phyloP scores from a whole-genome alignment of 2,797 vertebrate genomes.

The Phrynocephalus guinanensis region DNA sequence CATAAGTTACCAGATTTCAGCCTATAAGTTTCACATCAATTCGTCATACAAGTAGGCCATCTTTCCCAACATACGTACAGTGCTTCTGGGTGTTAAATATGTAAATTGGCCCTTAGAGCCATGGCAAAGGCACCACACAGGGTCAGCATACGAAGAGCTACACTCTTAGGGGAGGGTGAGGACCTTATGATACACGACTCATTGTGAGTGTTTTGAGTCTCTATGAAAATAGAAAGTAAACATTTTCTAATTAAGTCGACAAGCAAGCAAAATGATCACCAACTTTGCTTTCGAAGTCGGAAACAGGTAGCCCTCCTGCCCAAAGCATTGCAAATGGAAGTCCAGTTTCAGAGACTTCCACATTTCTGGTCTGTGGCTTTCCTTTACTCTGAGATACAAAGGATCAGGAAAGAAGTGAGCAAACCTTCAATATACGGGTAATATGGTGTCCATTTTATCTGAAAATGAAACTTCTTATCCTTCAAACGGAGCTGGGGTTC shows the following conservation, averaged over 20 bases:
- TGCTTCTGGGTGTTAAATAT: not conserved
- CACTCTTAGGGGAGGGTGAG: not conserved
- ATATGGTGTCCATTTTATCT: not conserved
- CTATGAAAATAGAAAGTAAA: not conserved
- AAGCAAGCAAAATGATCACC: not conserved
- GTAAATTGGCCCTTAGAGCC: not conserved
- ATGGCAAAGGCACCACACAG: not conserved
- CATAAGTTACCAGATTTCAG: too few relatives aligned
- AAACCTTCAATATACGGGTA: not conserved
- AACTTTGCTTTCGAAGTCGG: not conserved
- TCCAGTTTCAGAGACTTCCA: not conserved
- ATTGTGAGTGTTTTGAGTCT: too few relatives aligned
- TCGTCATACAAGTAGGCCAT: not conserved
- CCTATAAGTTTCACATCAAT: not conserved
- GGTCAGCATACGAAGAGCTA: not conserved
- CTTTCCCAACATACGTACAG: not conserved
- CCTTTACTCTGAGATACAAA: not conserved
- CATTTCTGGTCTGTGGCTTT: not conserved
- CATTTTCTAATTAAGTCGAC: not conserved
- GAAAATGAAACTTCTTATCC: too few relatives aligned
- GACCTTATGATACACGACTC: not conserved
- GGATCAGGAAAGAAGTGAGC: not conserved
- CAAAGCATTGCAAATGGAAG: not conserved
- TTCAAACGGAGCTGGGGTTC: not conserved
- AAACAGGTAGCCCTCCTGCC: not conserved